phyloP scores from a whole-genome alignment of 2,888 invertebrate genomes.

The Carabus problematicus region DNA sequence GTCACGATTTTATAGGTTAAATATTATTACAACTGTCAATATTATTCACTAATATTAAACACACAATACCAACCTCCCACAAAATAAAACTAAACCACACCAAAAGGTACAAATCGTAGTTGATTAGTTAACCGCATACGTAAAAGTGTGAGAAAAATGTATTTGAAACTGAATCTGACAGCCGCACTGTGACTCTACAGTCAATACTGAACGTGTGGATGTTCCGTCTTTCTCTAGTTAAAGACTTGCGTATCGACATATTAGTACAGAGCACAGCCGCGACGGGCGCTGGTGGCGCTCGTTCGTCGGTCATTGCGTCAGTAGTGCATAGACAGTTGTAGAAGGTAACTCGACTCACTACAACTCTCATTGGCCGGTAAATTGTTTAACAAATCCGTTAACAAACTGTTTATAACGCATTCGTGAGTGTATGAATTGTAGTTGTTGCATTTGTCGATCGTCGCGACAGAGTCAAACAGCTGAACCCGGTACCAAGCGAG shows the following conservation, averaged over 20 bases:
- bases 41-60: too few relatives aligned
- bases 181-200: not conserved
- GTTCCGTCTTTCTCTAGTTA: conserved; percentile 11
- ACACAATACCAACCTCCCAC: too few relatives aligned
- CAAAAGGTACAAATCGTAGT: too few relatives aligned
- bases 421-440: too few relatives aligned
- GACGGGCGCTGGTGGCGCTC: conserved; percentile 47
- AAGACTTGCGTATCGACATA: conserved; percentile 48
- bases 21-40: too few relatives aligned
- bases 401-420: not conserved
- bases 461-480: too few relatives aligned
- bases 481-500: too few relatives aligned
- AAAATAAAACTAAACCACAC: too few relatives aligned
- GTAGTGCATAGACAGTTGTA: conserved; percentile 45
- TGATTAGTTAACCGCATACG: too few relatives aligned
- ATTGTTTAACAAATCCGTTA: not conserved
- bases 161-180: not conserved
- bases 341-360: not conserved
- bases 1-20: too few relatives aligned
- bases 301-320: conserved; percentile 47
- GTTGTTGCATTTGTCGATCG: too few relatives aligned
- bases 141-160: too few relatives aligned
- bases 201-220: not conserved
- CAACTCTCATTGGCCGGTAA: not conserved
- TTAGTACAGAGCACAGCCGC: conserved; percentile 45